These are phyloP conservation scores for Cynopterus brachyotis DNA, from an alignment of 2,113 vertebrate genomes.

Conservation along the genomic window DNA sequence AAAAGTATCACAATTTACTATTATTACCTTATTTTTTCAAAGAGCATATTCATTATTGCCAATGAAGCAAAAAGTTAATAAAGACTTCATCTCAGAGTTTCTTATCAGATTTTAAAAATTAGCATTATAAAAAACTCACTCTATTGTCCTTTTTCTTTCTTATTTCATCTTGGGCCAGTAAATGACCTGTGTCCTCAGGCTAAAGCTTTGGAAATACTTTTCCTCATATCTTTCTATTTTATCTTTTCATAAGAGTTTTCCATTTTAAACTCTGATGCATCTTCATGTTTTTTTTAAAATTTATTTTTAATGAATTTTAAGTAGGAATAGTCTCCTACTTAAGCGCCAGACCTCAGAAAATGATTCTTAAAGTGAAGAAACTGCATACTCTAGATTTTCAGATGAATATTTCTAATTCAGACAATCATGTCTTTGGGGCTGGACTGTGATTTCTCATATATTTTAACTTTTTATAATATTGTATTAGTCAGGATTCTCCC, in stretches of 20 bases:
- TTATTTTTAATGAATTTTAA: background rate
- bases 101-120: background rate
- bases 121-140: background rate
- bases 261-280: background rate
- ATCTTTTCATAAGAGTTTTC: background rate
- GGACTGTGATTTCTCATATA: background rate
- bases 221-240: background rate
- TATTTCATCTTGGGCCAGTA: background rate
- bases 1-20: background rate
- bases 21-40: background rate
- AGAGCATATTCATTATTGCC: background rate
- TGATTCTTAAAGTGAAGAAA: background rate
- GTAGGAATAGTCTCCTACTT: background rate
- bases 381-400: background rate
- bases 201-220: background rate
- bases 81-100: background rate
- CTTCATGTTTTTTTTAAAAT: background rate
- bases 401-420: background rate
- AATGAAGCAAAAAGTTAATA: background rate
- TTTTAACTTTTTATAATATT: background rate
- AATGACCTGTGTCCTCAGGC: background rate
- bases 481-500: background rate
- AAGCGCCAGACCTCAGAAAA: background rate
- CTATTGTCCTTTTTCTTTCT: background rate
- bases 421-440: background rate